Conservation (phyloP, 2,888 invertebrate species). For the Athalia circularis region DNA sequence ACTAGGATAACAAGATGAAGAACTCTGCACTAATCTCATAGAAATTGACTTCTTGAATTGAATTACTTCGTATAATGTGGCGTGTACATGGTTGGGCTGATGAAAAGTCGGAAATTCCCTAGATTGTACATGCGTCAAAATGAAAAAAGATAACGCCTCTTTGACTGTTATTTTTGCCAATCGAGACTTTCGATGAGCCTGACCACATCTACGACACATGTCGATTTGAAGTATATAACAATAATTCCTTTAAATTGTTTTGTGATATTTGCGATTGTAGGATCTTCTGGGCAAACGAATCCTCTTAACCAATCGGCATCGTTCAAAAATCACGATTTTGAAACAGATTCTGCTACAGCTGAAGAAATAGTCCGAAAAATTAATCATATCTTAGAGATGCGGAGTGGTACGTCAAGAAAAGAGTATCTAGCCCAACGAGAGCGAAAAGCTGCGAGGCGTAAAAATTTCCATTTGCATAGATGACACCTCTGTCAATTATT, state of each 20-base stretch:
- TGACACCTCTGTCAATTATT: constrained; percentile 64
- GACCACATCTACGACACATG: not conserved
- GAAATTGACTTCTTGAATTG: too few relatives aligned
- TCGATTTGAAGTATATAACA: not conserved
- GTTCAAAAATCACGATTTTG: constrained; percentile 93
- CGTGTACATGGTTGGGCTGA: too few relatives aligned
- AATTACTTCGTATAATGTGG: too few relatives aligned
- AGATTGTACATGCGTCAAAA: too few relatives aligned
- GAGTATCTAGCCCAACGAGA: constrained; percentile 88
- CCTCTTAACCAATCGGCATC: constrained; percentile 75
- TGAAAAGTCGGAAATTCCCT: too few relatives aligned
- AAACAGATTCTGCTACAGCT: constrained; percentile 85
- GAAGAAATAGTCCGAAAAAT: constrained; percentile 92
- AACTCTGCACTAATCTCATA: too few relatives aligned
- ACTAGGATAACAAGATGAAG: not conserved
- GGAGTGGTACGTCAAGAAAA: constrained; percentile 86
- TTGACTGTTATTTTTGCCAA: too few relatives aligned
- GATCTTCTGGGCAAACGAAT: constrained; percentile 64
- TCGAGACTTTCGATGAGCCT: too few relatives aligned
- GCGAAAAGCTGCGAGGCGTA: constrained; percentile 80
- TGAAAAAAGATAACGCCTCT: too few relatives aligned
- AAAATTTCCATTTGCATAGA: constrained; percentile 77
- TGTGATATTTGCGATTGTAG: constrained; percentile 52
- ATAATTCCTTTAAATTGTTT: constrained; percentile 17
- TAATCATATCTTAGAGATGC: constrained; percentile 89